These are phyloP conservation scores for Diloba caeruleocephala DNA, from an alignment of 2,888 invertebrate genomes.

Conservation along the genomic window DNA sequence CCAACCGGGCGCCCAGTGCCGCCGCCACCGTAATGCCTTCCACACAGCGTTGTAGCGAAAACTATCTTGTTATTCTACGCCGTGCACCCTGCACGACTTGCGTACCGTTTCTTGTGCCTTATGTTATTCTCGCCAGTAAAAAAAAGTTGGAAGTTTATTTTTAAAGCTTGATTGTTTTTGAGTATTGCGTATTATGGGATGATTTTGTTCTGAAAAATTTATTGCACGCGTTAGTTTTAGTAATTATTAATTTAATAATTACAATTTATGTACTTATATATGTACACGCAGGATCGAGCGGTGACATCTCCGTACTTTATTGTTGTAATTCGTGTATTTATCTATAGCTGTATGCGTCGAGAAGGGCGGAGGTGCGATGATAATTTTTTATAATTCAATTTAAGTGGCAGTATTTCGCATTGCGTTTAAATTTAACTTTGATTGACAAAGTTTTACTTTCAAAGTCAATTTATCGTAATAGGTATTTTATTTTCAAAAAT, in stretches of 20 bases:
- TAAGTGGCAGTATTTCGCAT: conserved; percentile 41
- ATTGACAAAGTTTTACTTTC: conserved; percentile 17
- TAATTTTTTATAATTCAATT: conserved; percentile 52
- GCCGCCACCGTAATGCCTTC: conserved; percentile 82
- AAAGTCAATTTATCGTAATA: conserved; percentile 4
- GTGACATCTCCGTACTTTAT: conserved; percentile 57
- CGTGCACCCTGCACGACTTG: conserved; percentile 45
- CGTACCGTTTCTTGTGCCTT: conserved; percentile 14
- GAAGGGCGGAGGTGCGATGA: conserved; percentile 57
- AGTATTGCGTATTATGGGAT: conserved; percentile 61
- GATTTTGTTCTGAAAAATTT: conserved; percentile 67
- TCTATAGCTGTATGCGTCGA: conserved; percentile 54
- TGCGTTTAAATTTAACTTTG: conserved; percentile 35
- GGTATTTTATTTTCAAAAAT: conserved; percentile 19
- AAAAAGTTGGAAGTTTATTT: conserved; percentile 52
- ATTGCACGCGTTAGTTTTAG: conserved; percentile 47
- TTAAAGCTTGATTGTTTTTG: conserved; percentile 68
- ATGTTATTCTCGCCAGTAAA: conserved; percentile 34
- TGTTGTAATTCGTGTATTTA: conserved; percentile 44
- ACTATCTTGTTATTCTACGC: conserved; percentile 53
- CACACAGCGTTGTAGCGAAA: conserved; percentile 63
- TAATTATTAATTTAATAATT: conserved; percentile 12
- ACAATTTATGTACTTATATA: too few relatives aligned
- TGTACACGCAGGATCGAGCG: conserved; percentile 57
- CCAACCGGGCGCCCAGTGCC: conserved; percentile 80